These are phyloP conservation scores for Sebastes baramenuke DNA, from an alignment of 2,797 vertebrate species.

Conservation along the genomic window DNA sequence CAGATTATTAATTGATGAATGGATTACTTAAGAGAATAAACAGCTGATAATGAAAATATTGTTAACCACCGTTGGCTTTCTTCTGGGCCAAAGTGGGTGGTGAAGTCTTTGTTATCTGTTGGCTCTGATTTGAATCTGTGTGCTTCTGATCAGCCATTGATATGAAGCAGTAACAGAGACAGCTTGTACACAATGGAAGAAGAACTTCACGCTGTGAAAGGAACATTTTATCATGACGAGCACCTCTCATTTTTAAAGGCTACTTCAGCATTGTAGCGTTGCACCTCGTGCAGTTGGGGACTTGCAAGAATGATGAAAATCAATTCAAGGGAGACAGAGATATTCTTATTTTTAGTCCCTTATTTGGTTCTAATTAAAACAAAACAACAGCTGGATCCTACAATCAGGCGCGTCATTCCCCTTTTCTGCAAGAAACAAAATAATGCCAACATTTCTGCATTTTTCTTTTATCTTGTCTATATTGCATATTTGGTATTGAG, in stretches of 20 bases:
- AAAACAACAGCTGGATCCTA: background rate
- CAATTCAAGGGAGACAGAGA: background rate
- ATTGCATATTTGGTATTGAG: background rate
- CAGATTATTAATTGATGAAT: background rate
- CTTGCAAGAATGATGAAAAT: background rate
- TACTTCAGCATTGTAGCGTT: background rate
- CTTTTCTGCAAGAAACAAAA: too few species aligned
- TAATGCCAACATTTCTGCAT: too few species aligned
- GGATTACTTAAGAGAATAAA: background rate
- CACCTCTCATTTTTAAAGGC: background rate
- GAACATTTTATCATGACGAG: background rate
- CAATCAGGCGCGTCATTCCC: background rate
- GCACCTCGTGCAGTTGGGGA: background rate
- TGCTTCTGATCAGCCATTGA: background rate
- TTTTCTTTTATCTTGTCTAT: too few species aligned
- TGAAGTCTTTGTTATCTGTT: background rate
- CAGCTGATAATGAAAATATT: background rate
- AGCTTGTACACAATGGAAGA: constrained; percentile 19
- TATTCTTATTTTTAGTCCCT: background rate
- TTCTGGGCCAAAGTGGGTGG: background rate
- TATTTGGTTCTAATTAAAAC: background rate
- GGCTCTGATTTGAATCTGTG: constrained; percentile 3
- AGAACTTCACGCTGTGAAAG: background rate
- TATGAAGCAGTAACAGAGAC: background rate
- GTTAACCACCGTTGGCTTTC: background rate